Evolutionary conservation across 1,140 invertebrate genomes (phyloP), one percentile per base, ranked within the genome.

Genomic region (Proctacanthus coquilletti): DNA sequence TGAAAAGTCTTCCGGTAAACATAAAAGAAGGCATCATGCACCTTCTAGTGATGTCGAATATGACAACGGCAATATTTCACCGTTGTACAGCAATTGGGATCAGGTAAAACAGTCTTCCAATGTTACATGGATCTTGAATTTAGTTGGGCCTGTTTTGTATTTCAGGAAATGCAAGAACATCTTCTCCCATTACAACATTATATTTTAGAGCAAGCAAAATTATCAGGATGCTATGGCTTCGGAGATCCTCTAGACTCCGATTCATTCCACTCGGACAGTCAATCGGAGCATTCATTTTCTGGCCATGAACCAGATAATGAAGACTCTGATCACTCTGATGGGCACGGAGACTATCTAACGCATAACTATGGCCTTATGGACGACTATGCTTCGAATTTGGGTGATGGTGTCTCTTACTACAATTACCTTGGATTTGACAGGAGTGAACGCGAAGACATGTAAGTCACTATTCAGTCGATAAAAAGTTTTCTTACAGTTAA

Each of bases 111-210:
- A 14, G 5, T 13, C 3, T n/a, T n/a, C n/a, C n/a, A n/a, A n/a
- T n/a, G n/a, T n/a, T n/a, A n/a, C n/a, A n/a, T n/a, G n/a, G n/a
- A n/a, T n/a, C n/a, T n/a, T n/a, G n/a, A n/a, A n/a, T n/a, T n/a
- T n/a, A n/a, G n/a, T 9, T 6, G 8, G 5, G 13, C 13, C 15
- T 17, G 5, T n/a, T 32, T 42, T 14, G 29, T 17, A 48, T 15
- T 68, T 41, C 50, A 64, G 46, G 71, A 71, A 47, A 68, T 71
- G 62, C 70, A 74, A 33, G 68, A 74, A 47, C 80, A 87, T 56
- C 60, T 87, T 33, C 56, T 87, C 47, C 84, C 84, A 3, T 63
- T 91, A 36, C 84, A 88, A 52, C 80, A 88, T 57, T 89, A 88
- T 51, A 84, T 91, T 35, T 67, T 89, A 44, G 84, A 89, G 54